Conservation (phyloP, 2,797 vertebrate genomes). For the Centropyge bicolor region DNA sequence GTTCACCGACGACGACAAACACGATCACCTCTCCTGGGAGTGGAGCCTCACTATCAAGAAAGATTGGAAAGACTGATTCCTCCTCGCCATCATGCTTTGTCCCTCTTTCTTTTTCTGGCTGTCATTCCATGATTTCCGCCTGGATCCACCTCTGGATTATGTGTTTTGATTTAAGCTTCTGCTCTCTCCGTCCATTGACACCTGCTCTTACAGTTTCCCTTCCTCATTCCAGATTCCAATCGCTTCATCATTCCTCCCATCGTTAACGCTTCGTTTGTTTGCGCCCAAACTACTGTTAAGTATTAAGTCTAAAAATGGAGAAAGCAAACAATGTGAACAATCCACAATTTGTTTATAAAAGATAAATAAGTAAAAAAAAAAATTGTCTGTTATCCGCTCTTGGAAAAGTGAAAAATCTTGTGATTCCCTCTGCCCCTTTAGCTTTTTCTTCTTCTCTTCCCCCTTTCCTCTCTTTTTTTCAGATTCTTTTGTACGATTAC, state of each 20-base stretch:
- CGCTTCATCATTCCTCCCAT: conserved; percentile 47
- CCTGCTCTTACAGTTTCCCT: background rate
- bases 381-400: conserved; percentile 46
- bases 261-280: conserved; percentile 7
- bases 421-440: conserved; percentile 22
- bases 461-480: conserved; percentile 23
- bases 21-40: conserved; percentile 97
- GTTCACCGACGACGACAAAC: conserved; percentile 97
- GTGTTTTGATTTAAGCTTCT: conserved; percentile 38
- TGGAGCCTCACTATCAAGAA: conserved; percentile 97
- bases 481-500: conserved; percentile 64
- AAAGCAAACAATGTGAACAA: conserved; percentile 75
- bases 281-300: conserved; percentile 38
- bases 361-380: conserved; percentile 35
- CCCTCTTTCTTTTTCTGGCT: conserved; percentile 14
- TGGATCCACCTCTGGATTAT: conserved; percentile 37
- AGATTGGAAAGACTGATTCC: conserved; percentile 93
- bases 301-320: conserved; percentile 74
- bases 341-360: conserved; percentile 80
- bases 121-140: conserved; percentile 77
- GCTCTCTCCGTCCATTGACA: conserved; percentile 69
- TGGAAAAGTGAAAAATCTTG: conserved; percentile 50
- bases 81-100: conserved; percentile 14
- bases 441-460: background rate
- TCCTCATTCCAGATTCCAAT: conserved; percentile 41